Base-by-base conservation (phyloP, 2,888 invertebrate genomes). In the Nephrocerus scutellatus region DNA sequence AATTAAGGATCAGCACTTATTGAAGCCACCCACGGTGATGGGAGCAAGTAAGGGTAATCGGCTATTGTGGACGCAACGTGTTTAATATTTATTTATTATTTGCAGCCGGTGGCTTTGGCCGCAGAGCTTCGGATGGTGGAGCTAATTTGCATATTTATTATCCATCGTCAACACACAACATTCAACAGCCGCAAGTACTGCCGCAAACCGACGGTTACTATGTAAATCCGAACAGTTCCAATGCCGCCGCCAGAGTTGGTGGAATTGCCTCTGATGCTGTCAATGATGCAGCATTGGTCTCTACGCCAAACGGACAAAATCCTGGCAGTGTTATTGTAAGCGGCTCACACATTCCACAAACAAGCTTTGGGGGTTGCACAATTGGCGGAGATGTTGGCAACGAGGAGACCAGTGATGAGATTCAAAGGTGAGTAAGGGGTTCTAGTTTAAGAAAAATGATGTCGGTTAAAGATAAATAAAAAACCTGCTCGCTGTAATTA, bases 91-190 rank as follows among this genome's bases (percentile, higher is more conserved):
- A n/a, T 29, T 39, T 13, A 8, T 12, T 21, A 22, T 26, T 47
- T 39, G 3, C 13, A 79, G 82, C 80, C 51, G 84, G 85, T 28
- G 79, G 83, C 33, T 88, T 89, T 70, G 90, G 90, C 6, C 77
- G 95, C 25, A 79, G 95, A 52, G 93, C 93, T 35, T 93, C 93
- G 25, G 95, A 95, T 71, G 95, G 95, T 52, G 93, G 93, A 39
- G 92, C 93, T 37, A 91, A 93, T 72, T 78, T 93, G 49, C 86
- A 86, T 52, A 79, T 81, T 51, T 76, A 73, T 56, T 79, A 76
- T 59, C 77, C 57, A 57, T 70, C 56, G 57, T 71, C 54, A 54
- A 70, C 48, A 58, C 74, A 57, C 55, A 66, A 46, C 40, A 51
- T 54, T 7, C 60, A 74, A 60, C 55, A 71, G 56, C 48, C 50